Evolutionary conservation across 2,797 vertebrate genomes (phyloP).

Genomic region (Rallus crepitans): DNA sequence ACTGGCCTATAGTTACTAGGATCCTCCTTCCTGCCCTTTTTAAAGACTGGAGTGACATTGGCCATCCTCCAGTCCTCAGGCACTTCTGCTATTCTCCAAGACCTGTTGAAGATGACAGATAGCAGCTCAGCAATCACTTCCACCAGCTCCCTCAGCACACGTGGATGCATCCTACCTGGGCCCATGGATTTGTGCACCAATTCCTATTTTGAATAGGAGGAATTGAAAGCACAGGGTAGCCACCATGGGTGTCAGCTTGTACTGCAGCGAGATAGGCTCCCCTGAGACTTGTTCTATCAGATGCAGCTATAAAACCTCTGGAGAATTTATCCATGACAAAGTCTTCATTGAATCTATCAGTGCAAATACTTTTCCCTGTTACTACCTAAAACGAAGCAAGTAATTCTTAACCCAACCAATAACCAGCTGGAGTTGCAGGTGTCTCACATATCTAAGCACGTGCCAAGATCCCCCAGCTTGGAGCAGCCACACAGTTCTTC

Average conservation of each 20-base stretch:
- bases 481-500: neutral
- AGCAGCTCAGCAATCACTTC: too few relatives aligned
- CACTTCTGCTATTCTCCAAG: too few relatives aligned
- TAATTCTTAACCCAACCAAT: neutral
- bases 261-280: neutral
- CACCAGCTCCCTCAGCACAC: too few relatives aligned
- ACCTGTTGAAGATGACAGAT: too few relatives aligned
- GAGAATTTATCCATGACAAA: neutral
- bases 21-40: too few relatives aligned
- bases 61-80: too few relatives aligned
- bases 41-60: too few relatives aligned
- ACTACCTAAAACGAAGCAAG: neutral
- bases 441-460: accelerated
- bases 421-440: neutral
- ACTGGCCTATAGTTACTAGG: too few relatives aligned
- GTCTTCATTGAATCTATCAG: neutral
- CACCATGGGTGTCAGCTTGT: neutral
- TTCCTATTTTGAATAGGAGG: neutral
- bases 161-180: too few relatives aligned
- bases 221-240: neutral
- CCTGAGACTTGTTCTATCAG: neutral
- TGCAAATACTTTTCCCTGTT: neutral
- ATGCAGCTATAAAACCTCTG: neutral
- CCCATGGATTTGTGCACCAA: neutral
- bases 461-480: neutral